These are phyloP conservation scores for Gastrophryne carolinensis DNA, from an alignment of 2,797 vertebrate genomes.

Conservation along the genomic window DNA sequence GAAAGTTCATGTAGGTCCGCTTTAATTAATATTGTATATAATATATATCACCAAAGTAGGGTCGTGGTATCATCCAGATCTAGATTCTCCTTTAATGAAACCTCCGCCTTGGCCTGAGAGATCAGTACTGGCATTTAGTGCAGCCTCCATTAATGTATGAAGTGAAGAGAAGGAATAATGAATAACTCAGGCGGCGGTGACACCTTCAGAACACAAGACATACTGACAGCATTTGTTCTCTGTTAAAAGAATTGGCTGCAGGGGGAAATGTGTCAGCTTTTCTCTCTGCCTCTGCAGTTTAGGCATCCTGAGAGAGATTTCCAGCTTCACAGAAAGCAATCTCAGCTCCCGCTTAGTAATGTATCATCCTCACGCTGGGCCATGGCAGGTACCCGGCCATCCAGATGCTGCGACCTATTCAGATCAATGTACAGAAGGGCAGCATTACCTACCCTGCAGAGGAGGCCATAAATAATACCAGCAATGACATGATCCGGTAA, in stretches of 20 bases:
- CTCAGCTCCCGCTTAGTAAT: background rate
- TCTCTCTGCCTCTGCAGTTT: background rate
- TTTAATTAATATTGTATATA: too few species aligned
- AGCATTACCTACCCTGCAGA: background rate
- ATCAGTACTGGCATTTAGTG: background rate
- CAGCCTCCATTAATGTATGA: constrained; percentile 12
- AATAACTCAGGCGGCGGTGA: background rate
- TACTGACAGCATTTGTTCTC: constrained; percentile 20
- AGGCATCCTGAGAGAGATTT: background rate
- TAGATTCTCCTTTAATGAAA: background rate
- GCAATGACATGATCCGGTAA: background rate
- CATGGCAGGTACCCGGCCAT: background rate
- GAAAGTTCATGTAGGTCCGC: too few species aligned
- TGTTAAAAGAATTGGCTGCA: constrained; percentile 24
- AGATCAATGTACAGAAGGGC: background rate
- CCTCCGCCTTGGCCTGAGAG: background rate
- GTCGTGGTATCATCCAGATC: too few species aligned
- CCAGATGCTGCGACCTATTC: background rate
- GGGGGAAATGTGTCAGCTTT: constrained; percentile 22
- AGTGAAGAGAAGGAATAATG: constrained; percentile 28
- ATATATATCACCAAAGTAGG: too few species aligned
- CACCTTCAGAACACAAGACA: constrained; percentile 2
- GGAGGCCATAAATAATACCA: background rate
- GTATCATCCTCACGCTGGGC: background rate
- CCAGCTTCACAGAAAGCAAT: background rate